These are phyloP conservation scores for Spatula clypeata DNA, from an alignment of 2,797 vertebrate genomes.

Conservation along the genomic window DNA sequence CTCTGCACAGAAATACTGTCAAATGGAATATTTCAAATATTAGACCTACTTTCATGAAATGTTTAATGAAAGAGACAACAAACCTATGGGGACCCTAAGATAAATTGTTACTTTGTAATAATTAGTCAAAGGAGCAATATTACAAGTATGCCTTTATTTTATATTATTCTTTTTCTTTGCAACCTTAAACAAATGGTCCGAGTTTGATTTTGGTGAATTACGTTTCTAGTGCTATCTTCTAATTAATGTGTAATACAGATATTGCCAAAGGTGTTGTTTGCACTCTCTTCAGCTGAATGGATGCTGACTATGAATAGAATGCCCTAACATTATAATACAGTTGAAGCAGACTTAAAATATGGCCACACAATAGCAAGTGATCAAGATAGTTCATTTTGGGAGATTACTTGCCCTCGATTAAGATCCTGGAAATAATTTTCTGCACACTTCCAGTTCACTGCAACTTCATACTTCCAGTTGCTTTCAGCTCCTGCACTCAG, in stretches of 20 bases:
- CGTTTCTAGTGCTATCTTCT: neutral
- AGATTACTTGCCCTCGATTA: neutral
- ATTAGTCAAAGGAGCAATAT: neutral
- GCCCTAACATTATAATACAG: neutral
- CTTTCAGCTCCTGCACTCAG: neutral
- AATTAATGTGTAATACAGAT: neutral
- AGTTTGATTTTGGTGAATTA: neutral
- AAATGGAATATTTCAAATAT: neutral
- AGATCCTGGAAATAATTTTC: neutral
- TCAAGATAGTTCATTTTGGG: neutral
- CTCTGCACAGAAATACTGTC: constrained; percentile 7
- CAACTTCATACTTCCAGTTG: neutral
- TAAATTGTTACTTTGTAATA: neutral
- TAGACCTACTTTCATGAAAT: constrained; percentile 5
- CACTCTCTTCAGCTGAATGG: neutral
- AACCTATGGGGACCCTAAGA: neutral
- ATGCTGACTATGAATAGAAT: neutral
- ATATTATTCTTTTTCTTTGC: neutral
- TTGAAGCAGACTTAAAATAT: neutral
- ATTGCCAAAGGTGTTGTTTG: neutral
- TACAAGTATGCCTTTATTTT: neutral
- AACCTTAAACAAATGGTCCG: neutral
- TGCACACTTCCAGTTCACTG: neutral
- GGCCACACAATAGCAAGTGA: neutral
- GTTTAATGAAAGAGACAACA: neutral